A percentile compares a stretch with the other conserved stretches of the same genome.
Evolutionary conservation across 2,113 vertebrate genomes (phyloP).

Genomic region (Bolborhynchus lineola): DNA sequence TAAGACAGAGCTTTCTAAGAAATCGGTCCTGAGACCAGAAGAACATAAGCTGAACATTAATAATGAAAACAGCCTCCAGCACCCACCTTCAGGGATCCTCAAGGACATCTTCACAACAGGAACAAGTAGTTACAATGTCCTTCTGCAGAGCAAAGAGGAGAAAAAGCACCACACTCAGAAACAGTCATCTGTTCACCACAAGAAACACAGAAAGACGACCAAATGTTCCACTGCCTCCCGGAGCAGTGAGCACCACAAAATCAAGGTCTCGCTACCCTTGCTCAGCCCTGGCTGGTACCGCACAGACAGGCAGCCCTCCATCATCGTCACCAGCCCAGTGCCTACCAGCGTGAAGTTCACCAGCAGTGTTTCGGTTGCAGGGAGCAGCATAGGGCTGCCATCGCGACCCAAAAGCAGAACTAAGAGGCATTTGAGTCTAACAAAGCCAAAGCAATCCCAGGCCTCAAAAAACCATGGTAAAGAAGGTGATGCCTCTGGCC

Average conservation of each 20-base stretch:
- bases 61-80: slow-evolving; percentile 73
- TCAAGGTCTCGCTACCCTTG: neutral
- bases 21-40: slow-evolving; percentile 78
- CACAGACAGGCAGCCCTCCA: slow-evolving; percentile 48
- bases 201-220: slow-evolving; percentile 52
- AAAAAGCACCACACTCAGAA: slow-evolving; percentile 70
- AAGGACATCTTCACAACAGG: slow-evolving; percentile 85
- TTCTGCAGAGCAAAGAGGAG: slow-evolving; percentile 82
- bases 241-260: slow-evolving; percentile 33
- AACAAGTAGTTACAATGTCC: slow-evolving; percentile 85
- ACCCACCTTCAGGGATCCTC: slow-evolving; percentile 73
- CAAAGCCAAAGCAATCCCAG: slow-evolving; percentile 70
- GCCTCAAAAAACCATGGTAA: slow-evolving; percentile 59
- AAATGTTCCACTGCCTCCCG: slow-evolving; percentile 1
- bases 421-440: slow-evolving; percentile 9
- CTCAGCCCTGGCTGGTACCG: slow-evolving; percentile 21
- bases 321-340: slow-evolving; percentile 12
- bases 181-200: slow-evolving; percentile 29
- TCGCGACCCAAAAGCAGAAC: slow-evolving; percentile 55
- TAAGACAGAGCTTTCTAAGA: slow-evolving; percentile 85
- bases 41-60: slow-evolving; percentile 63
- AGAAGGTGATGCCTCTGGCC: slow-evolving; percentile 72
- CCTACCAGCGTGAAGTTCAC: slow-evolving; percentile 55
- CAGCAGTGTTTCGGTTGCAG: slow-evolving; percentile 63
- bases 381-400: slow-evolving; percentile 60